Evolutionary conservation across 2,797 vertebrate genomes (phyloP).

Genomic region (Hemitrygon akajei): DNA sequence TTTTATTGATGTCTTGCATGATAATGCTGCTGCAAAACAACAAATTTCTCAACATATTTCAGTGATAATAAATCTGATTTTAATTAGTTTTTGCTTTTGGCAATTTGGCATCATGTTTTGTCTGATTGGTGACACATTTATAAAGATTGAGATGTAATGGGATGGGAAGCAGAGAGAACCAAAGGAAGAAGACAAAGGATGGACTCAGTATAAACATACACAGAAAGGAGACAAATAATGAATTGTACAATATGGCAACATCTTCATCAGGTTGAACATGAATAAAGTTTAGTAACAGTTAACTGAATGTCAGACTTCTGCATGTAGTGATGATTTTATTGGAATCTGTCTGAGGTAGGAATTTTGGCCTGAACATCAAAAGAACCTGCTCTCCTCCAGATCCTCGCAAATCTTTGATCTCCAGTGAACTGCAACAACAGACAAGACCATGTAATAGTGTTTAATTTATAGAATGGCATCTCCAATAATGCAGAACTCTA

Average conservation of each 20-base stretch:
- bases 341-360: background rate
- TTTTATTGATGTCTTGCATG: too few relatives aligned
- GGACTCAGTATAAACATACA: background rate
- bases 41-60: too few relatives aligned
- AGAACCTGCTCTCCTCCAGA: background rate
- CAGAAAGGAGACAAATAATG: background rate
- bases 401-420: background rate
- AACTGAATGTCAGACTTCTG: background rate
- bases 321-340: background rate
- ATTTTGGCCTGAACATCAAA: background rate
- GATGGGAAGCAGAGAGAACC: background rate
- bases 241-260: background rate
- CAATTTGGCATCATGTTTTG: background rate
- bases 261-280: background rate
- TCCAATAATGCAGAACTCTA: background rate
- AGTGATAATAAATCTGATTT: too few relatives aligned
- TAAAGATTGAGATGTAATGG: background rate
- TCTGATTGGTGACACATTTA: background rate
- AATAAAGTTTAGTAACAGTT: background rate
- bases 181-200: background rate
- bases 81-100: background rate
- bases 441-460: background rate
- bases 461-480: background rate
- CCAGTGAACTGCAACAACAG: background rate
- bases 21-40: too few relatives aligned